phyloP scores from a whole-genome alignment of 2,888 invertebrate genomes.

The Cyrtodaria siliqua region DNA sequence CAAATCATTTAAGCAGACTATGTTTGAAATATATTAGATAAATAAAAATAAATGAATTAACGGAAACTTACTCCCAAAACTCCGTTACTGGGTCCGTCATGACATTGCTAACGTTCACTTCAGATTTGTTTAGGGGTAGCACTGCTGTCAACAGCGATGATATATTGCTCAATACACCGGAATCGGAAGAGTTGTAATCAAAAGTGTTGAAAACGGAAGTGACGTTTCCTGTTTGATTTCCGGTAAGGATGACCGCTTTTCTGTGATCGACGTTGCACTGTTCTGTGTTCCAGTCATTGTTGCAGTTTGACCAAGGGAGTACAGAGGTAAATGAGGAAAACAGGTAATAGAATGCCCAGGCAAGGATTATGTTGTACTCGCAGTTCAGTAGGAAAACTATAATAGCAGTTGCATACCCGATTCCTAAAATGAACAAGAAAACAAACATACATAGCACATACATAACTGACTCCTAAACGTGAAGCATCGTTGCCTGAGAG shows the following conservation, averaged over 20 bases:
- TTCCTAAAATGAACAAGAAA: constrained; percentile 87
- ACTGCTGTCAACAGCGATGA: not conserved
- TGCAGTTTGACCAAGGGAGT: constrained; percentile 93
- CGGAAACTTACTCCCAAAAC: constrained; percentile 87
- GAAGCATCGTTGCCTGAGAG: too few relatives aligned
- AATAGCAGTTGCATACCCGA: constrained; percentile 84
- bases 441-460: too few relatives aligned
- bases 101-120: not conserved
- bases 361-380: constrained; percentile 91
- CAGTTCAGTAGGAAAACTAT: constrained; percentile 85
- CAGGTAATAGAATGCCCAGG: constrained; percentile 93
- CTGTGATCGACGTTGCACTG: constrained; percentile 73
- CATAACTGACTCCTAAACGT: too few relatives aligned
- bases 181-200: not conserved
- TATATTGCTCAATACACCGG: not conserved
- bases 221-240: not conserved
- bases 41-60: not conserved
- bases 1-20: too few relatives aligned
- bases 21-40: too few relatives aligned
- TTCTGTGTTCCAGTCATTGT: constrained; percentile 93
- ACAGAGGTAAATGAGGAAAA: constrained; percentile 89
- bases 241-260: constrained; percentile 4
- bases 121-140: not conserved
- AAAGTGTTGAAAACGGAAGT: not conserved
- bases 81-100: constrained; percentile 78